Evolutionary conservation across 2,113 vertebrate species (phyloP).

Genomic region (Xenopus tropicalis): UCB_Xtro_10.0 CM004448.2:134197001-134197500

Average conservation of each 20-base stretch:
- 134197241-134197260: slow-evolving; percentile 62
- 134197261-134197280: slow-evolving; percentile 60
- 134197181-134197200: slow-evolving; percentile 86
- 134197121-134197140: slow-evolving; percentile 66
- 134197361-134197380: slow-evolving; percentile 76
- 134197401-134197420: slow-evolving; percentile 61
- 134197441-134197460: slow-evolving; percentile 71
- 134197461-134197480: slow-evolving; percentile 74
- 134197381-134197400: slow-evolving; percentile 75
- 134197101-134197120: slow-evolving; percentile 78
- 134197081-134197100: slow-evolving; percentile 89
- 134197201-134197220: slow-evolving; percentile 86
- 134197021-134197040: slow-evolving; percentile 84
- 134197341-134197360: slow-evolving; percentile 76
- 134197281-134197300: slow-evolving; percentile 69
- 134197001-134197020: slow-evolving; percentile 82
- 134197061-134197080: slow-evolving; percentile 77
- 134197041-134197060: slow-evolving; percentile 79
- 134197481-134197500: slow-evolving; percentile 67
- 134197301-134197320: slow-evolving; percentile 87
- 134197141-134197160: slow-evolving; percentile 73
- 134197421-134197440: slow-evolving; percentile 61
- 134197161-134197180: slow-evolving; percentile 79
- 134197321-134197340: slow-evolving; percentile 81
- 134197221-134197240: slow-evolving; percentile 76